Base-by-base conservation (phyloP, 2,888 invertebrate genomes). In the Lithophane socia region DNA sequence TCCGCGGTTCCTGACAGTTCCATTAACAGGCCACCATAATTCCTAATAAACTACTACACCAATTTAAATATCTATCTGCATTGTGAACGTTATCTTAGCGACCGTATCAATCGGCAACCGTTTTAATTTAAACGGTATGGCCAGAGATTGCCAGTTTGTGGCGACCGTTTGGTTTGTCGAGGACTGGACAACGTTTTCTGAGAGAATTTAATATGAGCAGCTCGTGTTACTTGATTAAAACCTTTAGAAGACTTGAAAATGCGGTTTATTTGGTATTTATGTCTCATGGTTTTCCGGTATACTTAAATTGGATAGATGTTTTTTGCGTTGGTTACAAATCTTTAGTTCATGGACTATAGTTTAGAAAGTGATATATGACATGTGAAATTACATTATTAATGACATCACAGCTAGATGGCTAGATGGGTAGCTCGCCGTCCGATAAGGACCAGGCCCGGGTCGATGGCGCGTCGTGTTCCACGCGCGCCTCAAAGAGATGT, bases 41-140 rank as follows among this genome's bases (percentile, higher is more conserved):
- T 54, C 16, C 7, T 7, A n/a, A 7, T 54, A 54, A 37, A 69
- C 3, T 12, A 24, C 3, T 16, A 37, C 8, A 12, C 1, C 2
- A 54, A 70, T 69, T 71, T 56, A 70, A 70, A 64, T 54, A 66
- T 64, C 21, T 9, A 5, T 16, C 60, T 49, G 18, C 79, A 82
- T 37, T 82, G 78, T 87, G 78, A 66, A 82, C 75, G 44, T 49
- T 61, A 64, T 71, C 87, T 68, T 80, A 82, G 12, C 42, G n/a
- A 3, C 13, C 56, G 74, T 61, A 82, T 82, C 78, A 66, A 81
- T 85, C 68, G 82, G 56, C 61, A n/a, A 81, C 61, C 78, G 77
- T 86, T 87, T 86, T 84, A 87, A 87, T 87, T 87, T 87, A 86
- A 86, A 87, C 80, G 82, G 77, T 77, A 66, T 74, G 72, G 76